A percentile compares a stretch with the other conserved stretches of the same genome.
Conservation (phyloP, 2,113 vertebrate species). For the human (Homo sapiens) region GRCh38 chr6:127037001-127037500, state of each 20-base stretch:
- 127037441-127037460: background rate
- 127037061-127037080: background rate
- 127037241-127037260: background rate
- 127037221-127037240: background rate
- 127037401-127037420: background rate
- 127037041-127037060: background rate
- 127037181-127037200: background rate
- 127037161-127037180: background rate
- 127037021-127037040: background rate
- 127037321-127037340: background rate
- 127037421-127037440: background rate
- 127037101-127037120: background rate
- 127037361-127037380: background rate
- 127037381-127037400: background rate
- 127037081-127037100: background rate
- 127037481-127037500: background rate
- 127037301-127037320: background rate
- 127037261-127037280: background rate
- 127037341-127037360: background rate
- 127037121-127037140: background rate
- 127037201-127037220: background rate
- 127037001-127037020: background rate
- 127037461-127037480: background rate
- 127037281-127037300: background rate
- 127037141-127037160: background rate